A percentile compares a stretch with the other conserved stretches of the same genome.
These are phyloP conservation scores for Acanthosepion esculentum DNA, from an alignment of 2,888 invertebrate species.

Conservation along the genomic window DNA sequence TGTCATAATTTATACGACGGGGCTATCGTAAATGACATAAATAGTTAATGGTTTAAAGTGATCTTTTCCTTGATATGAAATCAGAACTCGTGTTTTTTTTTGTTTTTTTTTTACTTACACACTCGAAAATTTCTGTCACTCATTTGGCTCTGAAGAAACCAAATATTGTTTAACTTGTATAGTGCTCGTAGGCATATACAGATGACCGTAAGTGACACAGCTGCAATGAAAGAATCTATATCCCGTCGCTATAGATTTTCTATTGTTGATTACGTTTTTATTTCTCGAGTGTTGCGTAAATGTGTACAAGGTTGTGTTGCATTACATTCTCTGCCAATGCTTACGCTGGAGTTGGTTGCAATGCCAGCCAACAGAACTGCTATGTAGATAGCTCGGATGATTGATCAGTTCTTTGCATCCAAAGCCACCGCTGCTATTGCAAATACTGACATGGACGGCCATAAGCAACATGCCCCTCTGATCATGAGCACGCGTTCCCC, in stretches of 20 bases:
- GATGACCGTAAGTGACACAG: too few relatives aligned
- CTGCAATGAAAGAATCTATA: too few relatives aligned
- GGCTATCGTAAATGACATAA: too few relatives aligned
- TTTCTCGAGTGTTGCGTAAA: neutral
- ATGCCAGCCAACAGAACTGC: neutral
- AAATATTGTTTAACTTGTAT: too few relatives aligned
- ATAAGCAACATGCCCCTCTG: constrained; percentile 22
- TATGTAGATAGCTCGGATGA: constrained; percentile 3
- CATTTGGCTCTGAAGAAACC: too few relatives aligned
- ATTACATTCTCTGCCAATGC: neutral
- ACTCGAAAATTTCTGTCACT: too few relatives aligned
- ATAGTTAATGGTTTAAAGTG: too few relatives aligned
- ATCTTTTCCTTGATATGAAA: too few relatives aligned
- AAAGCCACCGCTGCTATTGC: constrained; percentile 18
- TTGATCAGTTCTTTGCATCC: constrained; percentile 8
- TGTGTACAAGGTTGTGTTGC: neutral
- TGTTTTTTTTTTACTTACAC: too few relatives aligned
- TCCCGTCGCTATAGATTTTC: neutral
- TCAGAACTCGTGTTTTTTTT: too few relatives aligned
- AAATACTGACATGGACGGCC: constrained; percentile 33
- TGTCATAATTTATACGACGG: too few relatives aligned
- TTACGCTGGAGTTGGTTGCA: neutral
- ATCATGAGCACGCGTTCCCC: neutral
- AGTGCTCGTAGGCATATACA: too few relatives aligned
- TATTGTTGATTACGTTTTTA: neutral